Percentiles rank a stretch among this genome's conserved stretches.
Conservation (phyloP, 2,113 vertebrate species). For the Oreamnos americanus region DNA sequence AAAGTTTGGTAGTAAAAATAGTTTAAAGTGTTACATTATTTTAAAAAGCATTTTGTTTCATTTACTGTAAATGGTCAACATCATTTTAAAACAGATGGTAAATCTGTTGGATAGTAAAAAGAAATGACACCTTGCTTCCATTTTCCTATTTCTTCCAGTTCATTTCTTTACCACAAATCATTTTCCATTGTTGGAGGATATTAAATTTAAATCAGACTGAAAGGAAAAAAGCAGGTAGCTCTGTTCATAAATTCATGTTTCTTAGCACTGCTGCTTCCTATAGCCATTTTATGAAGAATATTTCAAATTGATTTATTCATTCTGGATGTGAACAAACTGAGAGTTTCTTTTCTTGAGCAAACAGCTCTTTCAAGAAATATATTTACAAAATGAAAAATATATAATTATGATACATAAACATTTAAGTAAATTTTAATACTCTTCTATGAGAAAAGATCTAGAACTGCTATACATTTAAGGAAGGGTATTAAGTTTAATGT, state of each 20-base stretch:
- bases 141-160: conserved; percentile 47
- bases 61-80: conserved; percentile 60
- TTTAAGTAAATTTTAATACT: conserved; percentile 40
- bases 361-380: conserved; percentile 60
- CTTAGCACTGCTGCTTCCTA: conserved; percentile 56
- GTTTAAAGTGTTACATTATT: conserved; percentile 51
- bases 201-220: conserved; percentile 63
- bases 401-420: neutral
- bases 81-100: conserved; percentile 61
- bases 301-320: conserved; percentile 22
- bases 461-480: neutral
- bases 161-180: conserved; percentile 57
- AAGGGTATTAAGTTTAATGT: neutral
- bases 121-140: conserved; percentile 59
- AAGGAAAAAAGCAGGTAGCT: neutral
- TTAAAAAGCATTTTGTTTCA: conserved; percentile 61
- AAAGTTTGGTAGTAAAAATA: conserved; percentile 49
- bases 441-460: conserved; percentile 12
- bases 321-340: conserved; percentile 27
- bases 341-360: conserved; percentile 50
- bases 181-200: conserved; percentile 56
- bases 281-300: conserved; percentile 68
- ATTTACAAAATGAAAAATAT: neutral
- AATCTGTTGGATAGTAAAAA: conserved; percentile 52
- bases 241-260: conserved; percentile 46